Conservation (phyloP, 2,888 invertebrate species). For the Tipula lateralis region DNA sequence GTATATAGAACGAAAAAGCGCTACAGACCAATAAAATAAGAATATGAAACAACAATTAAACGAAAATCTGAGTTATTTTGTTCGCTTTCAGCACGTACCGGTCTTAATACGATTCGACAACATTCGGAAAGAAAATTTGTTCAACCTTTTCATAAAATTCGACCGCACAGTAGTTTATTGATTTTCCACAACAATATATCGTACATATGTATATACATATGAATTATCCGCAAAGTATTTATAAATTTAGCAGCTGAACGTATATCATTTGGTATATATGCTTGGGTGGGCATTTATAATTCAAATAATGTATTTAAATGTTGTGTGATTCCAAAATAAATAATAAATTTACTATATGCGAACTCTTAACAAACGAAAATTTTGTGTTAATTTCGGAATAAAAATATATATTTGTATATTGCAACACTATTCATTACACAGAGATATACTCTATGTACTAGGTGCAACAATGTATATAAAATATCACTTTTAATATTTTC, state of each 20-base stretch:
- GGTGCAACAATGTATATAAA: not conserved
- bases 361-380: not conserved
- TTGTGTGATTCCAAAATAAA: not conserved
- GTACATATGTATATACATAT: not conserved
- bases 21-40: not conserved
- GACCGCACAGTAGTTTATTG: not conserved
- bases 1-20: not conserved
- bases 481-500: not conserved
- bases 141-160: not conserved
- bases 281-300: not conserved
- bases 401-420: not conserved
- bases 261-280: not conserved
- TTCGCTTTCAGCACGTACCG: not conserved
- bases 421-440: not conserved
- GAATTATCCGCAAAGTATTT: not conserved
- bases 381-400: not conserved
- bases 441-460: not conserved
- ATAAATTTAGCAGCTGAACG: not conserved
- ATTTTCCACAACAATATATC: not conserved
- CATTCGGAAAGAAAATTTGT: not conserved
- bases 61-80: not conserved
- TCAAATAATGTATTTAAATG: not conserved
- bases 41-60: not conserved
- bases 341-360: not conserved
- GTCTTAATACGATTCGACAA: not conserved